Evolutionary conservation across 2,888 invertebrate species (phyloP).

Genomic region (Antheraea assamensis): DNA sequence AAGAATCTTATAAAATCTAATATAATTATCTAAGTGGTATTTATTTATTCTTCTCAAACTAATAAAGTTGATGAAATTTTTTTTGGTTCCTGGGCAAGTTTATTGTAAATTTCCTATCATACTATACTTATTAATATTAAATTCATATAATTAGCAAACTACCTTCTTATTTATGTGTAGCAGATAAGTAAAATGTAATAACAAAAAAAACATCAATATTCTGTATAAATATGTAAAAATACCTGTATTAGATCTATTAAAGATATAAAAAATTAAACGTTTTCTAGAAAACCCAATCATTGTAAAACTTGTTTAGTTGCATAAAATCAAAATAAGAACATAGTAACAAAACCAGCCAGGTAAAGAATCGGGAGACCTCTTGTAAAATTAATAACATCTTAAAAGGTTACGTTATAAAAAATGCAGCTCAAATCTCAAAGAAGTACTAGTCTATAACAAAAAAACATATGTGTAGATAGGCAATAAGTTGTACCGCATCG

Average conservation of each 20-base stretch:
- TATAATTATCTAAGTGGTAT: no score
- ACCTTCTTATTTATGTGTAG: background rate
- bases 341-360: slow-evolving; percentile 18
- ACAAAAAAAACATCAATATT: background rate
- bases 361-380: slow-evolving; percentile 28
- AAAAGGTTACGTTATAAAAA: slow-evolving; percentile 47
- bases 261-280: background rate
- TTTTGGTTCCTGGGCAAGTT: no score
- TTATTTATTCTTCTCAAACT: no score
- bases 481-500: slow-evolving; percentile 50
- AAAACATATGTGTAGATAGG: slow-evolving; percentile 40
- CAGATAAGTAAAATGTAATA: background rate
- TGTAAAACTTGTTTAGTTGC: slow-evolving; percentile 6
- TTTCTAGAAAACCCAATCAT: slow-evolving; percentile 13
- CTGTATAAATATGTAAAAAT: background rate
- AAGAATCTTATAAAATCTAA: no score
- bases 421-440: slow-evolving; percentile 30
- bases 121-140: background rate
- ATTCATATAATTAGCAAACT: background rate
- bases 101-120: background rate
- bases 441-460: slow-evolving; percentile 39
- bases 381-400: slow-evolving; percentile 30
- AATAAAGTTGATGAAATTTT: no score
- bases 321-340: slow-evolving; percentile 14
- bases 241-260: background rate